A percentile compares a stretch with the other conserved stretches of the same genome.
Conservation (phyloP, 2,888 invertebrate species). For the Agrotis segetum region DNA sequence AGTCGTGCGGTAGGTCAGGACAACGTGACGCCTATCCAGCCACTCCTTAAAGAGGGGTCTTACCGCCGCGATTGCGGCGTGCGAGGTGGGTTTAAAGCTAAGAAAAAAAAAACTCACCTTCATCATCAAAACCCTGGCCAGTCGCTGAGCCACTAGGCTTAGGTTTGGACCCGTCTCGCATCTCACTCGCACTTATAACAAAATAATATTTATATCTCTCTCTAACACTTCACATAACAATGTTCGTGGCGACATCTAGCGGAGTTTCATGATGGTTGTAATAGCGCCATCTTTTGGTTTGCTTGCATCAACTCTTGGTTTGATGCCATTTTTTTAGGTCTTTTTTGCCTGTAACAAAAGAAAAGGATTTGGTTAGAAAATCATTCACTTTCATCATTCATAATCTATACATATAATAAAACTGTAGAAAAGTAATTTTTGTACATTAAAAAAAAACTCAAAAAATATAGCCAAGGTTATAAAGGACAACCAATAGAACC, state of each 20-base stretch:
- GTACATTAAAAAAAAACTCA: no score
- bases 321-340: slow-evolving; percentile 21
- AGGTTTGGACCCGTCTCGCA: slow-evolving; percentile 86
- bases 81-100: no score
- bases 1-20: no score
- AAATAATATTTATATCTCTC: slow-evolving; percentile 72
- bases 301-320: slow-evolving; percentile 28
- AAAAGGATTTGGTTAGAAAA: slow-evolving; percentile 10
- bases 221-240: slow-evolving; percentile 66
- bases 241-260: slow-evolving; percentile 66
- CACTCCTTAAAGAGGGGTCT: no score
- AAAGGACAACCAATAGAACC: no score
- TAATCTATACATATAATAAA: no score
- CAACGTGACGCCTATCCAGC: no score
- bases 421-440: no score
- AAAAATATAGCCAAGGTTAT: no score
- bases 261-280: slow-evolving; percentile 41
- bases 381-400: no score
- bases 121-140: slow-evolving; percentile 82
- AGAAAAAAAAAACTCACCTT: slow-evolving; percentile 72
- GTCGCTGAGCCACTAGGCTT: slow-evolving; percentile 84
- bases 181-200: slow-evolving; percentile 79
- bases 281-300: slow-evolving; percentile 63
- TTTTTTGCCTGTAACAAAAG: slow-evolving; percentile 51
- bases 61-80: no score